phyloP scores from a whole-genome alignment of 2,888 invertebrate species.

The Sericinus montela region DNA sequence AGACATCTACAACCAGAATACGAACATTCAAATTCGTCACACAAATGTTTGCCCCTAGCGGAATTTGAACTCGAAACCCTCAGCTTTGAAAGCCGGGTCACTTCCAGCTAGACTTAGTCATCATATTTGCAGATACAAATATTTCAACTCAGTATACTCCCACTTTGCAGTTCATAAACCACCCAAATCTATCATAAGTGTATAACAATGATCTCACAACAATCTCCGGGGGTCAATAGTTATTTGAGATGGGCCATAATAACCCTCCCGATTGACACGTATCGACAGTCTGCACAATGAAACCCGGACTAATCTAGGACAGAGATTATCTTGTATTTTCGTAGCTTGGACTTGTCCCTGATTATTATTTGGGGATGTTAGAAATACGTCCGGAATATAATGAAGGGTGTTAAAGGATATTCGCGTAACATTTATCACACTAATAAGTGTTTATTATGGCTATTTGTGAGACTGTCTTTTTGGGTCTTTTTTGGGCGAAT shows the following conservation, averaged over 20 bases:
- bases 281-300: slow-evolving; percentile 1
- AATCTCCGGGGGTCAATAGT: slow-evolving; percentile 9
- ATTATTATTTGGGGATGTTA: background rate
- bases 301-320: slow-evolving; percentile 1
- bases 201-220: slow-evolving; percentile 3
- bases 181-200: background rate
- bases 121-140: too few relatives aligned
- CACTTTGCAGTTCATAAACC: too few relatives aligned
- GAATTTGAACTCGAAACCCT: too few relatives aligned
- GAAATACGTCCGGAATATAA: background rate
- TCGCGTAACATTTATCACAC: background rate
- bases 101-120: too few relatives aligned
- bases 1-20: too few relatives aligned
- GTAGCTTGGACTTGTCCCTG: background rate
- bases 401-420: background rate
- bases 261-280: slow-evolving; percentile 1
- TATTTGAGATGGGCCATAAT: background rate
- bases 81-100: too few relatives aligned
- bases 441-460: too few relatives aligned
- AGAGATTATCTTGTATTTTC: slow-evolving; percentile 3
- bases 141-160: too few relatives aligned
- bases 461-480: too few relatives aligned
- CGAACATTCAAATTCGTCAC: too few relatives aligned
- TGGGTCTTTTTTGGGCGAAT: too few relatives aligned
- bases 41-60: too few relatives aligned